Evolutionary conservation across 1,140 invertebrate genomes (phyloP).

Genomic region (Drosophila erecta): DNA sequence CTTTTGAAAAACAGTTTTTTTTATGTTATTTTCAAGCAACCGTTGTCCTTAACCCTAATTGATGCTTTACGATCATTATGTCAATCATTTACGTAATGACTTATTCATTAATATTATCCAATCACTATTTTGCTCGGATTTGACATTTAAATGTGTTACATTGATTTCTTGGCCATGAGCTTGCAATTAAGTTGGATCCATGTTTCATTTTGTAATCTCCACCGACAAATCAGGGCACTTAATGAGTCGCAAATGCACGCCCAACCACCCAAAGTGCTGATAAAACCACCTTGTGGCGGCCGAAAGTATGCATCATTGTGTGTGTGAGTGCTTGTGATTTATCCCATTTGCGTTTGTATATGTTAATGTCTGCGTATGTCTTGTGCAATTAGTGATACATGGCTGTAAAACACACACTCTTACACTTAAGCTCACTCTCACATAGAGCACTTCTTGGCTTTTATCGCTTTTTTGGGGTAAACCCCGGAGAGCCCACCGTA

Average conservation of each 20-base stretch:
- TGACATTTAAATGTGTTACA: slow-evolving; percentile 2
- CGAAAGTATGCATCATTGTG: slow-evolving; percentile 29
- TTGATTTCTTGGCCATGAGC: slow-evolving; percentile 16
- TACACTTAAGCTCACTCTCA: slow-evolving; percentile 16
- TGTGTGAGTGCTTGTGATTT: slow-evolving; percentile 37
- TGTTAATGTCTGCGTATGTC: slow-evolving; percentile 58
- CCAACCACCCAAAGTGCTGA: slow-evolving; percentile 11
- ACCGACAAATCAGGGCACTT: slow-evolving; percentile 40
- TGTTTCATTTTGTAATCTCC: slow-evolving; percentile 57
- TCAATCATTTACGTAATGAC: slow-evolving; percentile 3
- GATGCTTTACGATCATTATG: no score
- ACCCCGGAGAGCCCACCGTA: not conserved
- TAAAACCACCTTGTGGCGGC: slow-evolving; percentile 24
- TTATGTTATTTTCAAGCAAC: not conserved
- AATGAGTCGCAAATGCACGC: slow-evolving; percentile 24
- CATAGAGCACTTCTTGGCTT: slow-evolving; percentile 41
- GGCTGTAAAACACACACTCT: slow-evolving; percentile 38
- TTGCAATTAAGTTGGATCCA: slow-evolving; percentile 48
- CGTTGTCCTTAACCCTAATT: not conserved
- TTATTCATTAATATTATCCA: slow-evolving; percentile 2
- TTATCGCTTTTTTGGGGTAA: slow-evolving; percentile 34
- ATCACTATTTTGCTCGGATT: not conserved
- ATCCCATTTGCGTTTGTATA: slow-evolving; percentile 49
- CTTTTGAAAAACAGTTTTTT: not conserved
- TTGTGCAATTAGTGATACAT: slow-evolving; percentile 71